Evolutionary conservation across 2,113 vertebrate genomes (phyloP).

Genomic region (Orientallactaga bullata): DNA sequence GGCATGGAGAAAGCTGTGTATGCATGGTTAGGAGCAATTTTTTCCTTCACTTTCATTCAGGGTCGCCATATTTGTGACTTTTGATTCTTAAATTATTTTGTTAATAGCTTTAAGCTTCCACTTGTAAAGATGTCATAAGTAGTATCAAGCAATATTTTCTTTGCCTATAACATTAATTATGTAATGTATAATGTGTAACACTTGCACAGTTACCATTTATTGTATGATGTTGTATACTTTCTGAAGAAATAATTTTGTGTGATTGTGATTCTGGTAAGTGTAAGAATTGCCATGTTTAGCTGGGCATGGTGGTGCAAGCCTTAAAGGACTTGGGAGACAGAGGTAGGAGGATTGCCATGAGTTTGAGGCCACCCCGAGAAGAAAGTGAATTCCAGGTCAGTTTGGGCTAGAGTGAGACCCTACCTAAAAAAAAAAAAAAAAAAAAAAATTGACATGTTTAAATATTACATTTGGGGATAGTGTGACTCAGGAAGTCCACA

Average conservation of each 20-base stretch:
- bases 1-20: background rate
- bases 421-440: no score
- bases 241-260: background rate
- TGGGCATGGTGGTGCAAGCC: no score
- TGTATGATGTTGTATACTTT: background rate
- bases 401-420: no score
- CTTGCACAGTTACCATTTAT: background rate
- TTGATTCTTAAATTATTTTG: background rate
- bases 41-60: background rate
- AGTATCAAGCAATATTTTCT: background rate
- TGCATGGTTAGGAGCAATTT: background rate
- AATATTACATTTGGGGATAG: background rate
- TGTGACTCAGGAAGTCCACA: background rate
- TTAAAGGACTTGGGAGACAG: no score
- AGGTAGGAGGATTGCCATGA: no score
- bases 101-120: background rate
- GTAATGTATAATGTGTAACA: background rate
- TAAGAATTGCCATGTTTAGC: background rate
- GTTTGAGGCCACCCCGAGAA: no score
- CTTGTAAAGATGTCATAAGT: background rate
- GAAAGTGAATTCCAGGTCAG: no score
- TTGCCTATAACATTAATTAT: background rate
- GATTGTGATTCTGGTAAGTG: background rate
- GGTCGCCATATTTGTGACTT: background rate
- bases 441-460: conserved; percentile 10